A percentile compares a stretch with the other conserved stretches of the same genome.
Conservation (phyloP, 2,113 vertebrate genomes). For the Lampris incognitus region DNA sequence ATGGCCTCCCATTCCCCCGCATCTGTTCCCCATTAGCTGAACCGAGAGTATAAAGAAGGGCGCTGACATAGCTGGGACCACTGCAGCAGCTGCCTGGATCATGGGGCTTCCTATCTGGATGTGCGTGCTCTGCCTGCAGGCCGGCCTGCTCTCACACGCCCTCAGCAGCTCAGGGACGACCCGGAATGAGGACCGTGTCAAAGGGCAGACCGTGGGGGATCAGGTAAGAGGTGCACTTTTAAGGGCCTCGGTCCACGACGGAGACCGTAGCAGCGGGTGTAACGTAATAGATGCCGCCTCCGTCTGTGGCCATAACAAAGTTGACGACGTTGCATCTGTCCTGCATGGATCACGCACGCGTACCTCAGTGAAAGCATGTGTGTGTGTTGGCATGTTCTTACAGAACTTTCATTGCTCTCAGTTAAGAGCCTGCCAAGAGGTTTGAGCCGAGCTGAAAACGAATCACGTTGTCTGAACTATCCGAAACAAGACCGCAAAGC, state of each 20-base stretch:
- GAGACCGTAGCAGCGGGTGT: no score
- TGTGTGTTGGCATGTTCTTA: slow-evolving; percentile 21
- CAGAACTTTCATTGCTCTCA: not conserved
- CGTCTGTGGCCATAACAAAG: no score
- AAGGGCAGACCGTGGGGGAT: slow-evolving; percentile 60
- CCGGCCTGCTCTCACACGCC: slow-evolving; percentile 78
- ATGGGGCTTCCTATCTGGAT: slow-evolving; percentile 79
- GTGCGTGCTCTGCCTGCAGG: slow-evolving; percentile 78
- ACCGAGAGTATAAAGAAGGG: slow-evolving; percentile 81
- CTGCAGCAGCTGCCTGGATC: slow-evolving; percentile 72
- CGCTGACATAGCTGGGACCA: slow-evolving; percentile 74
- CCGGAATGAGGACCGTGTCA: slow-evolving; percentile 62
- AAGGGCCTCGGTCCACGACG: not conserved
- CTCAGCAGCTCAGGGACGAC: slow-evolving; percentile 67
- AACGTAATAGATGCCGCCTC: no score
- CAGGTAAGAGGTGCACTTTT: slow-evolving; percentile 73
- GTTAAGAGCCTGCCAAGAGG: not conserved
- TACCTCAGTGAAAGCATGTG: slow-evolving; percentile 51
- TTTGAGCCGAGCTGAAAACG: not conserved
- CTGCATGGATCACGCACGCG: slow-evolving; percentile 24
- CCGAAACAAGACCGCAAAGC: not conserved
- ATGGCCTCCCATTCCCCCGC: slow-evolving; percentile 73
- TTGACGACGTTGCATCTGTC: slow-evolving; percentile 41
- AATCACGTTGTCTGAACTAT: not conserved
- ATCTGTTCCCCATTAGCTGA: slow-evolving; percentile 83